A percentile compares a stretch with the other conserved stretches of the same genome.
Conservation (phyloP, 2,797 vertebrate genomes). For the Danio jaintianensis region DNA sequence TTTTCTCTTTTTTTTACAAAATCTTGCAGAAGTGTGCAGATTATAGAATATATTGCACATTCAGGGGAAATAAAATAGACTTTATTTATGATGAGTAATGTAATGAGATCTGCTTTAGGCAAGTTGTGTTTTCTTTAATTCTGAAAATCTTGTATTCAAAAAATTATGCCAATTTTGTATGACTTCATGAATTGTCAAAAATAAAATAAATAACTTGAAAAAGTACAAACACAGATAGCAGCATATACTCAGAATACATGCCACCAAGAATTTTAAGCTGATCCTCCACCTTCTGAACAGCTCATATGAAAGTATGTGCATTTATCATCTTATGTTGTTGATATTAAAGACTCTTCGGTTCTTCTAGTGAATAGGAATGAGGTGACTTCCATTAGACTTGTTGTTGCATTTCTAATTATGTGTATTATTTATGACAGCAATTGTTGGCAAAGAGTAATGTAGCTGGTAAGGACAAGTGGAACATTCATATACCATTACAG, state of each 20-base stretch:
- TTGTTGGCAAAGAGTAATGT: not conserved
- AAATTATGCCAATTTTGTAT: too few relatives aligned
- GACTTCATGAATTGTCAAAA: too few relatives aligned
- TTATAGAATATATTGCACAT: too few relatives aligned
- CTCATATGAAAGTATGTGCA: not conserved
- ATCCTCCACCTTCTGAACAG: not conserved
- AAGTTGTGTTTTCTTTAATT: too few relatives aligned
- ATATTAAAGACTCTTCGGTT: not conserved
- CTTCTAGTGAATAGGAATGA: not conserved
- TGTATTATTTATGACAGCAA: not conserved
- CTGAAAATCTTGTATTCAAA: too few relatives aligned
- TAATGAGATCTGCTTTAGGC: too few relatives aligned
- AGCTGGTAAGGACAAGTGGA: not conserved
- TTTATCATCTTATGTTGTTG: not conserved
- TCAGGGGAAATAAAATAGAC: too few relatives aligned
- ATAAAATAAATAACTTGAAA: too few relatives aligned
- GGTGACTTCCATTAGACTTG: not conserved
- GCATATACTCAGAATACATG: not conserved
- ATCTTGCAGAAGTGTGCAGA: too few relatives aligned
- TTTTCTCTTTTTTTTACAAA: too few relatives aligned
- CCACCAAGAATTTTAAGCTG: not conserved
- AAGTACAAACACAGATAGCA: not conserved
- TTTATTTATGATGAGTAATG: too few relatives aligned
- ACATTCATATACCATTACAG: constrained; percentile 17
- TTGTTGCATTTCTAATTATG: constrained; percentile 4